A percentile compares a stretch with the other conserved stretches of the same genome.
Conservation (phyloP, 2,888 invertebrate genomes). For the Brassicogethes aeneus region DNA sequence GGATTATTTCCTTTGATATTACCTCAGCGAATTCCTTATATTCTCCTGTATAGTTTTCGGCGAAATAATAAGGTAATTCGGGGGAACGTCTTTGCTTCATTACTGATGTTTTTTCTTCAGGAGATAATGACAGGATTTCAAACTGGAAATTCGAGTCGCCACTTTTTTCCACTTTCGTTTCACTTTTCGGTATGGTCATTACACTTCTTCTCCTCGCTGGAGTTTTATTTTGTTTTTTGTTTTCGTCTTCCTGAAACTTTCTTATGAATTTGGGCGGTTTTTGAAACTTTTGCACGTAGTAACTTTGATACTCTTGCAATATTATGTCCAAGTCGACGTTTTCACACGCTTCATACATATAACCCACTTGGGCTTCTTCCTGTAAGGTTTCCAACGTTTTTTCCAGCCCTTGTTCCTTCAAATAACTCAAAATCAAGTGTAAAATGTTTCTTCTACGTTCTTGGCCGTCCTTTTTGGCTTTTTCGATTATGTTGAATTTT, state of each 20-base stretch:
- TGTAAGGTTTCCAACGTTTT: conserved; percentile 57
- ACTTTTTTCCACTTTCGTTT: conserved; percentile 18
- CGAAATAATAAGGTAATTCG: conserved; percentile 28
- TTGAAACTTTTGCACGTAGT: conserved; percentile 76
- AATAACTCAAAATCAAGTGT: conserved; percentile 58
- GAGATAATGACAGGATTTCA: conserved; percentile 22
- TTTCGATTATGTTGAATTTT: conserved; percentile 18
- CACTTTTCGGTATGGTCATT: conserved; percentile 8
- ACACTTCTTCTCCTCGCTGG: conserved; percentile 15
- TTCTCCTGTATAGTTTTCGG: conserved; percentile 43
- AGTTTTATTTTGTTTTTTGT: conserved; percentile 35
- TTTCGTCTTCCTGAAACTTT: conserved; percentile 37
- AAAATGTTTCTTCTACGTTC: conserved; percentile 45
- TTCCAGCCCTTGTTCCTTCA: conserved; percentile 55
- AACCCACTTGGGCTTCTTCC: conserved; percentile 63
- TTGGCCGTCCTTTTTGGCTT: conserved; percentile 30
- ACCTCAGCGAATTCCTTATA: conserved; percentile 56
- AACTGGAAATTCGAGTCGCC: conserved; percentile 22
- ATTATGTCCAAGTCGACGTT: conserved; percentile 86
- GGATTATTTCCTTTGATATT: conserved; percentile 55
- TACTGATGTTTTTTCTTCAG: conserved; percentile 4
- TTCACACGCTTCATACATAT: conserved; percentile 72
- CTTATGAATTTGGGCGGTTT: conserved; percentile 77
- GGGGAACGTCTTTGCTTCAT: background rate
- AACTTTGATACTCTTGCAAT: conserved; percentile 81